These are phyloP conservation scores for Vanessa cardui DNA, from an alignment of 2,888 invertebrate species.

Conservation along the genomic window DNA sequence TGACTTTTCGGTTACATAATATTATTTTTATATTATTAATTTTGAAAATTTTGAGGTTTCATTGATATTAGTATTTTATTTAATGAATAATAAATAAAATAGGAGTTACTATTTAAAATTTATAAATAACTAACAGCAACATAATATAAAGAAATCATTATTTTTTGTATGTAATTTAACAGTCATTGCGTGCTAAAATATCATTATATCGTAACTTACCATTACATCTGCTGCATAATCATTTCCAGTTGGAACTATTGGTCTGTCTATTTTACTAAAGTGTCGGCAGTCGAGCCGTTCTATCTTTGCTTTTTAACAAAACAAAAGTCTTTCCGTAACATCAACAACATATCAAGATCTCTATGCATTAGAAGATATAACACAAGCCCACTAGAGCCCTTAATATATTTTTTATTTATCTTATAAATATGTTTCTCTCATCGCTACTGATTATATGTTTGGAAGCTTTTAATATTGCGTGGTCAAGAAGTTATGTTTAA, in stretches of 20 bases:
- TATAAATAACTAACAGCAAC: too few species aligned
- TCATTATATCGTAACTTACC: too few species aligned
- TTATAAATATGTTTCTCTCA: conserved; percentile 51
- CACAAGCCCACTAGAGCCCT: conserved; percentile 53
- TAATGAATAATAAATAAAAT: too few species aligned
- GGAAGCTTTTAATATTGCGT: conserved; percentile 43
- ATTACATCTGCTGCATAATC: conserved; percentile 48
- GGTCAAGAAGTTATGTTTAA: conserved; percentile 31
- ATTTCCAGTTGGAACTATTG: conserved; percentile 52
- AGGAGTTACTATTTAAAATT: too few species aligned
- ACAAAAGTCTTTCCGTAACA: conserved; percentile 66
- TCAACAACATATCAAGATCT: conserved; percentile 66
- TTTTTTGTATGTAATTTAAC: too few species aligned
- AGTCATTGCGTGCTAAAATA: too few species aligned
- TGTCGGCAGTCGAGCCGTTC: conserved; percentile 60
- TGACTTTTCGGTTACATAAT: too few species aligned
- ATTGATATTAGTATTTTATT: too few species aligned
- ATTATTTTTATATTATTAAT: too few species aligned
- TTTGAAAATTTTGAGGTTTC: too few species aligned
- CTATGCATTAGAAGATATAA: conserved; percentile 51
- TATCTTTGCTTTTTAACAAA: conserved; percentile 65
- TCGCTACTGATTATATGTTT: conserved; percentile 51
- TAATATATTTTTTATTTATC: conserved; percentile 59
- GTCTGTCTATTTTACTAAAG: conserved; percentile 70
- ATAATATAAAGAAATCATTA: too few species aligned